Evolutionary conservation across 2,888 invertebrate genomes (phyloP), one percentile per base, ranked within the genome.

Genomic region (Pegoplata infirma): DNA sequence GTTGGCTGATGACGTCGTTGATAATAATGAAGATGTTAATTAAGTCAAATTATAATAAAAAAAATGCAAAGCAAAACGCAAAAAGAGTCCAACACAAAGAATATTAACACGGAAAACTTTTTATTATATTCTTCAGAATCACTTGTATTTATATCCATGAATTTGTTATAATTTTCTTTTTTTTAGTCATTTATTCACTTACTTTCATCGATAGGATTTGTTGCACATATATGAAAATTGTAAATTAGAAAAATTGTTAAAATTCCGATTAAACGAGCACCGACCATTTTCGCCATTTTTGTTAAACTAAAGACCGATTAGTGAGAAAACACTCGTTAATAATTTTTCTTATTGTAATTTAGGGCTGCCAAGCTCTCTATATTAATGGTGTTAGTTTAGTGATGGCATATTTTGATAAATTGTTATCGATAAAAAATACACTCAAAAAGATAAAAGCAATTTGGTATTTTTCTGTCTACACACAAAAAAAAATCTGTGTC

Each of bases 221-320:
- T 81, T 69, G 75, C 82, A 80, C 82, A 83, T 74, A 80, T 69
- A 78, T 77, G 82, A 71, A 81, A 80, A 80, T 81, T 82, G 74
- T 69, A 77, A 81, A 82, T 79, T 80, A 84, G 46, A 49, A 82
- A 79, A 66, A 83, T 64, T 82, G 76, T 77, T 77, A 83, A 76
- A 82, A 83, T 72, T 80, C 82, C 82, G 82, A 83, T 64, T 79
- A 64, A 72, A 61, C 82, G 81, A 83, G 83, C 82, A 80, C 81
- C 81, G 64, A 81, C 71, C 36, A 40, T 40, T 81, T 85, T 84
- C 85, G 85, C 83, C 85, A 85, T 85, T 84, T 84, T 84, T 82
- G 58, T 82, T 69, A 80, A 82, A 84, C 84, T 83, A n/a, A n/a
- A n/a, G n/a, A n/a, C n/a, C n/a, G n/a, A n/a, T n/a, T n/a, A n/a